A percentile compares a stretch with the other conserved stretches of the same genome.
phyloP scores from a whole-genome alignment of 1,140 invertebrate genomes.

The Drosophila santomea region DNA sequence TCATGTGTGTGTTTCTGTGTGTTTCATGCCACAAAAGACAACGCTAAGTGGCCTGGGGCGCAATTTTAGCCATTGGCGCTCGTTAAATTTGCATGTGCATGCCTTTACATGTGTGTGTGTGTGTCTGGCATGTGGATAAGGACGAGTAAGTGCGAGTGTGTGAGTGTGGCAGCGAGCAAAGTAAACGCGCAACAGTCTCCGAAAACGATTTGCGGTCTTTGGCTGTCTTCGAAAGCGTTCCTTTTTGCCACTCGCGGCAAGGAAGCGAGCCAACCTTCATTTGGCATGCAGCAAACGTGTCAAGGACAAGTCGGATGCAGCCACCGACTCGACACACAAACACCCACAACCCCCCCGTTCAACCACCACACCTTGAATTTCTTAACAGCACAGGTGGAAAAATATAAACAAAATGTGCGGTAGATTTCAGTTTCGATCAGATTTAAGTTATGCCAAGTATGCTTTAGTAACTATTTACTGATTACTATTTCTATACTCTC shows the following conservation, averaged over 20 bases:
- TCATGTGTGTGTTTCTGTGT: conserved; percentile 1
- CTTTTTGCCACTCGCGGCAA: conserved; percentile 18
- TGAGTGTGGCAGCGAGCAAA: conserved; percentile 37
- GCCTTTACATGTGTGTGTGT: conserved; percentile 1
- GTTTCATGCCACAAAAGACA: conserved; percentile 65
- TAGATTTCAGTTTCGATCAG: too few relatives aligned
- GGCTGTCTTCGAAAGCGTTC: conserved; percentile 39
- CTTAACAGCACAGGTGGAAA: conserved; percentile 1
- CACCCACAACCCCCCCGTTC: background rate
- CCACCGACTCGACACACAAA: conserved; percentile 28
- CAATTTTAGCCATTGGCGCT: conserved; percentile 74
- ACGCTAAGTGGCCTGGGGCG: conserved; percentile 71
- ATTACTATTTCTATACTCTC: background rate
- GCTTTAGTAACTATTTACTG: too few relatives aligned
- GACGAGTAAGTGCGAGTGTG: conserved; percentile 6
- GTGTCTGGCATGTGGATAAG: background rate
- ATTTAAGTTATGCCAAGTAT: too few relatives aligned
- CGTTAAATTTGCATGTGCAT: conserved; percentile 78
- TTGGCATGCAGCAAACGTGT: conserved; percentile 73
- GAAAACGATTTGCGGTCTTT: conserved; percentile 59
- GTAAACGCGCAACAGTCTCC: conserved; percentile 71
- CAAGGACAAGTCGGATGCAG: conserved; percentile 65
- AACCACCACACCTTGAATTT: background rate
- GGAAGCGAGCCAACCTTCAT: conserved; percentile 59
- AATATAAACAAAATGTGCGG: background rate